Evolutionary conservation across 2,113 vertebrate genomes (phyloP), one percentile per base, ranked within the genome.

Genomic region (Microtus richardsoni): DNA sequence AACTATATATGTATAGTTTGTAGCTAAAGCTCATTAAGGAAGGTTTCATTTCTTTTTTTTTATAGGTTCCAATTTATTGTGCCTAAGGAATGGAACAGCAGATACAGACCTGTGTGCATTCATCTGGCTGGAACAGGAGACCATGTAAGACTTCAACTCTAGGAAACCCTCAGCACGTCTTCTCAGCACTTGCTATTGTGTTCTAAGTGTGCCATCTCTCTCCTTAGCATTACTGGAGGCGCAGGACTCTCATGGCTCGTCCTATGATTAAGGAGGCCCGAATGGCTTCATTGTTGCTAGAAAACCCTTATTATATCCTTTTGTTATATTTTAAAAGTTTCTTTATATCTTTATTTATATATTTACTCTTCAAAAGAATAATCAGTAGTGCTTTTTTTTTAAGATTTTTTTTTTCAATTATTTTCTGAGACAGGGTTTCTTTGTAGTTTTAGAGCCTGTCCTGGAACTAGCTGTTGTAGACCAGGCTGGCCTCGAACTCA

Each of bases 301-400:
- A 99, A 98, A 99, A 99, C 93, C 99, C 99, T 13, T 99, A 99
- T 97, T 99, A 99, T 99, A 99, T 99, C 99, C 99, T 99, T 99
- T 95, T 97, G 91, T 91, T 68, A 79, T 71, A 79, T 44, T 19
- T 92, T 70, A 80, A 83, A 97, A 60, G 36, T 80, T 66, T 90
- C 47, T 95, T 87, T 83, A 11, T 86, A 11, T 70, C 84, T 60
- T 68, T 82, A 77, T 77, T 84, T 49, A 68, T 71, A 52, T 86
- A 89, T 77, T 90, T 62, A 64, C 21, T 94, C 39, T 84, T 91
- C 71, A 74, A 75, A 96, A 94, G 49, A 95, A 97, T 91, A 19
- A 54, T 58, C 49, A 16, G 33, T 93, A 85, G 22, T 85, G 70
- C 52, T 47, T 41, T 75, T 44, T 44, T n/a, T 30, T 30, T 14